These are phyloP conservation scores for Podarcis raffonei DNA, from an alignment of 2,113 vertebrate species.

Conservation along the genomic window DNA sequence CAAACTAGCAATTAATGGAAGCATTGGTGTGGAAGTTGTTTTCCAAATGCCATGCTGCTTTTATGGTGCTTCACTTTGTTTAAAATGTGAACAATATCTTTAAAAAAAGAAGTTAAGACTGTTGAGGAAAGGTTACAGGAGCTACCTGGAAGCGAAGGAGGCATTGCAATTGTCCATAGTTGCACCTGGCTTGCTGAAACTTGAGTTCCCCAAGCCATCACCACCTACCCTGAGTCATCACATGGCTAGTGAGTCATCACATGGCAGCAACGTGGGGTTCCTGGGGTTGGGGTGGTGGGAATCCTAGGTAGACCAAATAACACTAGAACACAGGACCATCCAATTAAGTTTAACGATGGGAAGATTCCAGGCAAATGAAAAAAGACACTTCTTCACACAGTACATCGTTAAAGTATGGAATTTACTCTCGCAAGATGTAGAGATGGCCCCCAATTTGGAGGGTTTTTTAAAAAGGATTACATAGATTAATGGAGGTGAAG, in stretches of 20 bases:
- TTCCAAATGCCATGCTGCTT: slow-evolving; percentile 54
- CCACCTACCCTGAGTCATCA: neutral
- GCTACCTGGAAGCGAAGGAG: neutral
- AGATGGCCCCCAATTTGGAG: no score
- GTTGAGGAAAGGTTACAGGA: slow-evolving; percentile 9
- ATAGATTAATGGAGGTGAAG: no score
- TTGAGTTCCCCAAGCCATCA: neutral
- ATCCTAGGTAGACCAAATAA: neutral
- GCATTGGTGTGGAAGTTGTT: slow-evolving; percentile 44
- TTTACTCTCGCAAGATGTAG: no score
- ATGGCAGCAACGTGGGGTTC: neutral
- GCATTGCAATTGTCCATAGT: neutral
- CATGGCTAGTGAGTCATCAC: neutral
- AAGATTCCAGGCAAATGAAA: neutral
- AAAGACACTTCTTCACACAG: no score
- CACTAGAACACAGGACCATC: no score
- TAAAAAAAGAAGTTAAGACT: slow-evolving; percentile 6
- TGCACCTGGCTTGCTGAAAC: neutral
- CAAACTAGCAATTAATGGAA: slow-evolving; percentile 67
- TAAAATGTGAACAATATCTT: slow-evolving; percentile 19
- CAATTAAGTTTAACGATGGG: no score
- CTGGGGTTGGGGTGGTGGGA: neutral
- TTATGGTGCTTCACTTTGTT: slow-evolving; percentile 24
- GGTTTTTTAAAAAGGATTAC: no score
- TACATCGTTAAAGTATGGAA: no score